phyloP scores from a whole-genome alignment of 2,888 invertebrate species.

The Syritta pipiens region DNA sequence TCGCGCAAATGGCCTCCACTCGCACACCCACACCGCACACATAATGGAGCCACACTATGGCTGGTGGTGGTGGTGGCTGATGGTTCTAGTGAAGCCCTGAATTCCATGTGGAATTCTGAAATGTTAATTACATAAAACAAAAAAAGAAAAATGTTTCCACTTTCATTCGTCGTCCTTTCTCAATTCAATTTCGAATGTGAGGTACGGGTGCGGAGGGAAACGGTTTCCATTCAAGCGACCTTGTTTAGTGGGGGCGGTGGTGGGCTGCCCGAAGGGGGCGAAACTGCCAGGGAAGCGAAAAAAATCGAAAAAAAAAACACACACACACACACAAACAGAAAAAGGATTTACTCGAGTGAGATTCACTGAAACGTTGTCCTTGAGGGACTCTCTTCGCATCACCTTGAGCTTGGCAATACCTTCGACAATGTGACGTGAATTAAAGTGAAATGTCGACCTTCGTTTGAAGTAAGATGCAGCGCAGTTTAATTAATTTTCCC shows the following conservation, averaged over 20 bases:
- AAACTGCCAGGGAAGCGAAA: neutral
- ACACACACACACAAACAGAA: neutral
- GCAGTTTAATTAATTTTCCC: conserved; percentile 42
- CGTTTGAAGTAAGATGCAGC: conserved; percentile 32
- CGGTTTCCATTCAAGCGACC: conserved; percentile 23
- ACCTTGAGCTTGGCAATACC: conserved; percentile 62
- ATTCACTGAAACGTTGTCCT: conserved; percentile 52
- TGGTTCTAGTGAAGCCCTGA: conserved; percentile 29
- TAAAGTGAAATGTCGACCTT: conserved; percentile 53
- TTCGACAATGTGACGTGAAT: conserved; percentile 27
- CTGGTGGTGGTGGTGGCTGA: neutral
- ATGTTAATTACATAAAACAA: conserved; percentile 58
- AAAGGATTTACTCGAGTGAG: conserved; percentile 16
- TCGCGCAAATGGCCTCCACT: neutral
- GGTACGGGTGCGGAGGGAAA: conserved; percentile 12
- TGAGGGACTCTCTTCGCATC: conserved; percentile 16
- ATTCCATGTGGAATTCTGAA: conserved; percentile 45
- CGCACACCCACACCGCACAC: neutral
- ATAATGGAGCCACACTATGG: conserved; percentile 37
- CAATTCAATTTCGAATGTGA: conserved; percentile 29
- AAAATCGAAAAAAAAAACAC: neutral
- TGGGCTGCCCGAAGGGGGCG: neutral
- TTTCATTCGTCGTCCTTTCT: neutral
- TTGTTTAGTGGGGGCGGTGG: neutral
- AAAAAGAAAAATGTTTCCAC: conserved; percentile 35